A percentile compares a stretch with the other conserved stretches of the same genome.
phyloP scores from a whole-genome alignment of 2,888 invertebrate genomes.

The Galeruca laticollis region DNA sequence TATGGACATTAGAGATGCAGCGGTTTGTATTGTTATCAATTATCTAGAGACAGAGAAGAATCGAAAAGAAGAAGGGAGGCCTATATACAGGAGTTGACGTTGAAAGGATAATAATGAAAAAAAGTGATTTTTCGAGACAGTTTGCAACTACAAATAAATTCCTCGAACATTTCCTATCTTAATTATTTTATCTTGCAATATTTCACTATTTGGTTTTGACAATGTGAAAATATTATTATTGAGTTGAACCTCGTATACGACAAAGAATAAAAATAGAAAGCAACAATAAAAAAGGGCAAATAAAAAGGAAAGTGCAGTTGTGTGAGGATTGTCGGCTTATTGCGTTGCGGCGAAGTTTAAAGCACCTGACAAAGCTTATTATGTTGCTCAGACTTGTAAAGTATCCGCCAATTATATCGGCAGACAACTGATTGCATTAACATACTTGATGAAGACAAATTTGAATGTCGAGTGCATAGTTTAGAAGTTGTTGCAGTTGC shows the following conservation, averaged over 20 bases:
- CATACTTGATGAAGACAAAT: constrained; percentile 61
- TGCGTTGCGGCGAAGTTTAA: constrained; percentile 39
- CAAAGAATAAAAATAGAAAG: neutral
- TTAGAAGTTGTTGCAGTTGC: constrained; percentile 3
- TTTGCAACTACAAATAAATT: too few relatives aligned
- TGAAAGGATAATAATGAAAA: too few relatives aligned
- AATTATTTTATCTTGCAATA: too few relatives aligned
- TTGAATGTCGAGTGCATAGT: constrained; percentile 35
- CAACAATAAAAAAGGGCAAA: constrained; percentile 32
- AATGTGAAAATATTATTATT: too few relatives aligned
- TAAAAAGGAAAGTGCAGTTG: constrained; percentile 19
- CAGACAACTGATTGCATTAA: constrained; percentile 59
- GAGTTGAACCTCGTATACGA: neutral
- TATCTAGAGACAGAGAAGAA: too few relatives aligned
- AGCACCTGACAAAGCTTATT: constrained; percentile 50
- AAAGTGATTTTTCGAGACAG: too few relatives aligned
- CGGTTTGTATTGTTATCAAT: too few relatives aligned
- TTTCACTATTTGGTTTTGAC: too few relatives aligned
- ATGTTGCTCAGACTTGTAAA: constrained; percentile 48
- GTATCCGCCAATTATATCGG: constrained; percentile 55
- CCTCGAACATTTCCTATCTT: too few relatives aligned
- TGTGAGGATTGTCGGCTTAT: constrained; percentile 29
- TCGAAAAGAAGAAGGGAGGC: too few relatives aligned
- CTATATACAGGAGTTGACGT: too few relatives aligned
- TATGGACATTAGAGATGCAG: too few relatives aligned